Conservation (phyloP, 2,888 invertebrate species). For the Drosophila pseudotakahashii region DNA sequence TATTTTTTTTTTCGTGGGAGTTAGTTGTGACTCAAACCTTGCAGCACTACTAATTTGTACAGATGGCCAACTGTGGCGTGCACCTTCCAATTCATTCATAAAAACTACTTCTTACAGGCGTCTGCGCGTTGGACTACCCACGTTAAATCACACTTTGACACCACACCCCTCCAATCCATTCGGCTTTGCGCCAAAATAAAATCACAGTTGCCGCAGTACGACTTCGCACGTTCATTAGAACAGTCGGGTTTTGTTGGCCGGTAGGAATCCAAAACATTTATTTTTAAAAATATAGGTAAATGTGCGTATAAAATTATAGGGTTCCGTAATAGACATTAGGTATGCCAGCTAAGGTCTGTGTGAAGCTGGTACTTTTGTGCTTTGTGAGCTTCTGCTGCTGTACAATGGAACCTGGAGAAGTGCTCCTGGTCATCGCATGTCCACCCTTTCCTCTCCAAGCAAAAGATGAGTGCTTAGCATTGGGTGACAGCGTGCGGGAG, state of each 20-base stretch:
- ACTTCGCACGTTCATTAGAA: constrained; percentile 63
- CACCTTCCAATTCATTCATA: constrained; percentile 63
- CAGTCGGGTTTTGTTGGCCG: constrained; percentile 42
- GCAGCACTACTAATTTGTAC: neutral
- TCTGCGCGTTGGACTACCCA: constrained; percentile 52
- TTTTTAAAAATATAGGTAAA: neutral
- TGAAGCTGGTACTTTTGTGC: constrained; percentile 11
- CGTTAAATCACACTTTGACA: neutral
- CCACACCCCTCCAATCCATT: constrained; percentile 12
- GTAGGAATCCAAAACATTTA: neutral
- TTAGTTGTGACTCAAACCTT: too few relatives aligned
- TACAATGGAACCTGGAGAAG: constrained; percentile 30
- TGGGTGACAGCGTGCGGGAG: constrained; percentile 42
- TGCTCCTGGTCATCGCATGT: constrained; percentile 64
- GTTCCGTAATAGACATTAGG: neutral
- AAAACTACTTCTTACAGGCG: constrained; percentile 48
- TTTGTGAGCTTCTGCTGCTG: neutral
- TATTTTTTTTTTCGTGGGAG: too few relatives aligned
- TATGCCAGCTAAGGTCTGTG: neutral
- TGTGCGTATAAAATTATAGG: neutral
- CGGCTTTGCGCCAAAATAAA: constrained; percentile 65
- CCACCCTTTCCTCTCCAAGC: constrained; percentile 32
- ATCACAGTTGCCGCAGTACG: constrained; percentile 71
- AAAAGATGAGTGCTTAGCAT: constrained; percentile 31
- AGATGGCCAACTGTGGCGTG: constrained; percentile 65